Base-by-base conservation (phyloP, 1,140 invertebrate species). In the Linepithema humile region DNA sequence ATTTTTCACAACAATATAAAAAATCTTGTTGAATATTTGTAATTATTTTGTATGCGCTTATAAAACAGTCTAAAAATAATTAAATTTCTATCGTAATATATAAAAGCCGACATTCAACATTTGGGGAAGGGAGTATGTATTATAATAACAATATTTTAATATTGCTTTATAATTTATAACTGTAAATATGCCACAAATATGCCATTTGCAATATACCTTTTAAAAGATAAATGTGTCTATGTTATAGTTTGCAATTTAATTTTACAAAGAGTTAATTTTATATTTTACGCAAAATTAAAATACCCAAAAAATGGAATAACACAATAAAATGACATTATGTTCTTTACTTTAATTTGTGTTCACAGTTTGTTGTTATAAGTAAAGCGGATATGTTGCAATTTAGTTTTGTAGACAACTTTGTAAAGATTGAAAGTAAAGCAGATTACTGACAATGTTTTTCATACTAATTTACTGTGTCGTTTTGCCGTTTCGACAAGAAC, bases 1-100 rank as follows among this genome's bases (percentile, higher is more conserved):
- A 82, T 29, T 82, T 82, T 82, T 72, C 53, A 72, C 62, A 82
- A 78, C 62, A 69, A 45, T 48, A 45, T 32, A 17, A 82, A 82
- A 82, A 82, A 38, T 45, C 20, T 60, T 67, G 35, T 35, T 20
- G 69, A 35, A 59, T 80, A 80, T 80, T 80, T 80, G 60, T 62
- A 5, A 35, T 72, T 59, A 35, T 70, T 70, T 20, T 9, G 35
- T 48, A 72, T 17, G 38, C 5, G 2, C 10, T 10, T 10, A n/a
- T 20, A 20, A 69, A 65, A 45, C 40, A 20, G 0, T 23, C 74
- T 77, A 50, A 3, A 50, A 77, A 77, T 60, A 77, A 77, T 53
- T 10, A 40, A 2, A 48, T 29, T 43, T 43, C n/a, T 12, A 26
- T 53, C 10, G 40, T 40, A 67, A 67, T 78, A 20, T 17, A 17